phyloP scores from a whole-genome alignment of 2,888 invertebrate genomes.

The Monopis laevigella region DNA sequence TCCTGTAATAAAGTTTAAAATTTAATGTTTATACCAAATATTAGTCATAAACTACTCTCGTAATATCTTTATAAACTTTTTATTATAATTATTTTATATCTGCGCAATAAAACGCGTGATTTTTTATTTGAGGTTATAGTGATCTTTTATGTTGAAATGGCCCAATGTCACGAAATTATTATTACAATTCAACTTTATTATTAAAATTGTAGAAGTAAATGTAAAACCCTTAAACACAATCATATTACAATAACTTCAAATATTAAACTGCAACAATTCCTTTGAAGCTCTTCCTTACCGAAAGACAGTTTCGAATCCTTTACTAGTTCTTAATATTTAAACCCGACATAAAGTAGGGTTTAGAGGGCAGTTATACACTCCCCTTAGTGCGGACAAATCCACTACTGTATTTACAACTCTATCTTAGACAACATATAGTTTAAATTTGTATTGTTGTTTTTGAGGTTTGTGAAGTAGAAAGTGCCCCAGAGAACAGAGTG shows the following conservation, averaged over 20 bases:
- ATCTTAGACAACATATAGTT: neutral
- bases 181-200: too few species aligned
- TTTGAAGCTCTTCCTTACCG: constrained; percentile 10
- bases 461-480: constrained; percentile 30
- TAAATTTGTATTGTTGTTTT: constrained; percentile 30
- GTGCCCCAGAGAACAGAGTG: neutral
- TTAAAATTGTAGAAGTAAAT: too few species aligned
- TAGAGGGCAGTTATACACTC: constrained; percentile 24
- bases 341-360: constrained; percentile 44
- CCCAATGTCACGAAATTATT: too few species aligned
- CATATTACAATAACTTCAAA: constrained; percentile 3
- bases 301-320: constrained; percentile 10
- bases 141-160: too few species aligned
- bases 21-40: too few species aligned
- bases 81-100: too few species aligned
- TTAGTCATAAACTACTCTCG: too few species aligned
- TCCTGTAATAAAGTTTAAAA: too few species aligned
- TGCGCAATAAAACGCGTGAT: too few species aligned
- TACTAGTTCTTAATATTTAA: constrained; percentile 49
- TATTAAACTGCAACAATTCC: constrained; percentile 11
- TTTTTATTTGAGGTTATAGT: too few species aligned
- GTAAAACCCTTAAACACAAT: too few species aligned
- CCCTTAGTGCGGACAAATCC: neutral
- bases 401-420: neutral
- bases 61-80: too few species aligned